phyloP scores from a whole-genome alignment of 2,888 invertebrate species.

The Drosophila algonquin region DNA sequence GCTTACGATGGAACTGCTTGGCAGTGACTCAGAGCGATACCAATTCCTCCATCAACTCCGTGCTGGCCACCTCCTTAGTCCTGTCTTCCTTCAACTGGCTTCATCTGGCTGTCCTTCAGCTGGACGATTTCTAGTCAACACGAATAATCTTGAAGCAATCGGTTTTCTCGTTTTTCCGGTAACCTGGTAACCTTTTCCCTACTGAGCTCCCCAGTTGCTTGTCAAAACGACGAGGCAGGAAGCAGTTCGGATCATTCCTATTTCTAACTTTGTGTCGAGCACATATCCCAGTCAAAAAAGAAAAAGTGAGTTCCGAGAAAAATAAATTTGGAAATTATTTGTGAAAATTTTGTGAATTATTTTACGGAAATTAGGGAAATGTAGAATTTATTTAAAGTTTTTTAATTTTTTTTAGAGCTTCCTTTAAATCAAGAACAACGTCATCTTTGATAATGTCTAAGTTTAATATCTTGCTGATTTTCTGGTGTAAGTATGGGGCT shows the following conservation, averaged over 20 bases:
- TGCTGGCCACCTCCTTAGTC: too few species aligned
- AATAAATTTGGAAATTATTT: background rate
- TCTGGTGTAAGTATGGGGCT: constrained; percentile 51
- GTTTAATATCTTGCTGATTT: constrained; percentile 25
- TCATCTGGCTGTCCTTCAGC: too few species aligned
- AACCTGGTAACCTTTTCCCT: constrained; percentile 52
- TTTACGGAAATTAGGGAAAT: background rate
- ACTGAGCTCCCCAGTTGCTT: constrained; percentile 5
- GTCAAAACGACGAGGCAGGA: constrained; percentile 37
- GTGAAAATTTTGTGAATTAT: too few species aligned
- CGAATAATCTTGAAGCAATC: constrained; percentile 8
- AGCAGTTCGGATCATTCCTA: constrained; percentile 47
- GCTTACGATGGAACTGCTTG: too few species aligned
- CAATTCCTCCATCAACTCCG: too few species aligned
- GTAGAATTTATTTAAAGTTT: background rate
- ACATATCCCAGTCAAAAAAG: constrained; percentile 45
- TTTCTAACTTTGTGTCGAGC: constrained; percentile 52
- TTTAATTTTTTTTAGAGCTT: background rate
- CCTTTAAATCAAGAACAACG: constrained; percentile 1
- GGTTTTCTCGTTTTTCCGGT: constrained; percentile 11
- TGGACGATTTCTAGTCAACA: too few species aligned
- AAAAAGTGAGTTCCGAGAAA: constrained; percentile 53
- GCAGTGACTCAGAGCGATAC: too few species aligned
- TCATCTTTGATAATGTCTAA: background rate
- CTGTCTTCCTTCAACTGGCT: too few species aligned